Evolutionary conservation across 2,888 invertebrate species (phyloP), one percentile per base, ranked within the genome.

Genomic region (Ypsolopha scabrella): DNA sequence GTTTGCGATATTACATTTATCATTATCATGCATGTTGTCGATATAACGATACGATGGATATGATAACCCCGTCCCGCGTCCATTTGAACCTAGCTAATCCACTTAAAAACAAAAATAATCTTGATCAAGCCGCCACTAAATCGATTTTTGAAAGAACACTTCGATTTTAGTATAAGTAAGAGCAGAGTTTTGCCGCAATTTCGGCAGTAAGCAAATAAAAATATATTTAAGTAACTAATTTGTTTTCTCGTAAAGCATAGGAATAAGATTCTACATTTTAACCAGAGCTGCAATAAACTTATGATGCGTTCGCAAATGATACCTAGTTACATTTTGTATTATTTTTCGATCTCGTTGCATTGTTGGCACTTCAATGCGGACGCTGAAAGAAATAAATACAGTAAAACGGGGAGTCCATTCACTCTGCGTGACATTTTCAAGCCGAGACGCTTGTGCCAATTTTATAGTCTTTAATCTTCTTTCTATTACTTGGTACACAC

Each of bases 361-460:
- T 63, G 73, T 78, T 81, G 80, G 81, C 83, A 82, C 75, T 70
- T 73, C 73, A 65, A 80, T 71, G 72, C 81, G 80, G 80, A 80
- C 74, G 70, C 75, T 76, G 72, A 68, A 67, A 72, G 61, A 70
- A 75, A 78, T 75, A 79, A 79, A 81, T 68, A 76, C 76, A 77
- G 72, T 74, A 74, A 75, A 77, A 72, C 68, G 72, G 63, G 24
- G 72, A 76, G 81, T 80, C 82, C 82, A 81, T 85, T 85, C 81
- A 83, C 81, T 76, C 75, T 64, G 69, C 62, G 69, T 85, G 85
- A 82, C 83, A 83, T 85, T 83, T 83, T 72, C 75, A 70, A 65
- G 67, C 67, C 60, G 62, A 58, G 57, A 68, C n/a, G 34, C 33
- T 67, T 68, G 72, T 78, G 80, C 76, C 78, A 75, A 76, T 80